These are phyloP conservation scores for Cordilura impudica DNA, from an alignment of 2,888 invertebrate genomes.

Conservation along the genomic window DNA sequence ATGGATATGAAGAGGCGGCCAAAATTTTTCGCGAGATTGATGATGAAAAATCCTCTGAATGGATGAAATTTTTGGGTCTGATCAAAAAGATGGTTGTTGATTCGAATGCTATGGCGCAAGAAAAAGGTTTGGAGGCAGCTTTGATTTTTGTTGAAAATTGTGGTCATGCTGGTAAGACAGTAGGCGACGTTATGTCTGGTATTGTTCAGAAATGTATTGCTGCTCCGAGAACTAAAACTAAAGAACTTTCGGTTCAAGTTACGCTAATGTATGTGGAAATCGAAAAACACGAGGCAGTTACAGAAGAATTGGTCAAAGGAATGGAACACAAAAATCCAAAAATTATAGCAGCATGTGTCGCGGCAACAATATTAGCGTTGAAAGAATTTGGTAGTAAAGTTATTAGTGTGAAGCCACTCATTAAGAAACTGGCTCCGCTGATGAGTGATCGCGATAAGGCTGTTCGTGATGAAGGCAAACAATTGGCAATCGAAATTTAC, in stretches of 20 bases:
- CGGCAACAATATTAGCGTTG: constrained; percentile 86
- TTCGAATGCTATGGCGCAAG: constrained; percentile 96
- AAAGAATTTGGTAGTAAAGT: constrained; percentile 96
- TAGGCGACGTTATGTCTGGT: constrained; percentile 92
- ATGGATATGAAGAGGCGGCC: constrained; percentile 95
- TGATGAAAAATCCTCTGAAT: constrained; percentile 96
- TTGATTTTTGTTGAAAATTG: constrained; percentile 95
- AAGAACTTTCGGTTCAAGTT: constrained; percentile 92
- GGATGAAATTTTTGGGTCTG: constrained; percentile 92
- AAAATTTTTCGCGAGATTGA: constrained; percentile 92
- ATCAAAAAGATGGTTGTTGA: constrained; percentile 97
- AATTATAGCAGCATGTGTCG: constrained; percentile 91
- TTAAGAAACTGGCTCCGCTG: constrained; percentile 91
- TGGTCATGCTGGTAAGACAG: constrained; percentile 90
- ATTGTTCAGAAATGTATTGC: constrained; percentile 95
- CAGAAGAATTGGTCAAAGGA: constrained; percentile 95
- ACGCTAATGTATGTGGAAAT: constrained; percentile 96
- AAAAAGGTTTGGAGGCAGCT: constrained; percentile 95
- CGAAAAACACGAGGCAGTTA: constrained; percentile 93
- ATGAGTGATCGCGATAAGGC: constrained; percentile 94
- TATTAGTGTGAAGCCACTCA: constrained; percentile 89
- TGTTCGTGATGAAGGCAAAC: constrained; percentile 95
- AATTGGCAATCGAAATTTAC: constrained; percentile 94
- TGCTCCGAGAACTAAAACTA: constrained; percentile 93
- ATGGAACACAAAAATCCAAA: constrained; percentile 98